These are phyloP conservation scores for Prosopocoilus inquinatus DNA, from an alignment of 2,888 invertebrate species.

Conservation along the genomic window DNA sequence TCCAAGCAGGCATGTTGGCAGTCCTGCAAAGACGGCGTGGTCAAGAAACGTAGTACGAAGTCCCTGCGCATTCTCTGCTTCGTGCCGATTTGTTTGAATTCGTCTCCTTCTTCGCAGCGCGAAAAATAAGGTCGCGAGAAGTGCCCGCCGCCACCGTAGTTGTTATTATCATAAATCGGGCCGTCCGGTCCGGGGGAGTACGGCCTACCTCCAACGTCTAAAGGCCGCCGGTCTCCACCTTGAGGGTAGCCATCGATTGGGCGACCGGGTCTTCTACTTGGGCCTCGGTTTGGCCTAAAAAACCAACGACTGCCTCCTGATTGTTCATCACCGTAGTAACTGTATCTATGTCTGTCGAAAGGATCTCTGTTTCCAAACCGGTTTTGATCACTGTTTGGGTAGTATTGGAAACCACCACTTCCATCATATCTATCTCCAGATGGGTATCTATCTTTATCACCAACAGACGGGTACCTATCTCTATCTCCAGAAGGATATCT, in stretches of 20 bases:
- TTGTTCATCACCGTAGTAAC: conserved; percentile 42
- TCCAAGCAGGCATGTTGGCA: conserved; percentile 85
- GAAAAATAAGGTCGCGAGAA: conserved; percentile 53
- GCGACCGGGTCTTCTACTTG: conserved; percentile 33
- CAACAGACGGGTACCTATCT: conserved; percentile 37
- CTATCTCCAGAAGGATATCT: conserved; percentile 34
- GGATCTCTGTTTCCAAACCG: conserved; percentile 30
- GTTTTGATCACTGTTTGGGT: conserved; percentile 25
- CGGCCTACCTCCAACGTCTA: conserved; percentile 29
- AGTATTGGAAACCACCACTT: conserved; percentile 42
- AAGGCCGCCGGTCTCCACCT: conserved; percentile 11
- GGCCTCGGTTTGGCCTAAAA: conserved; percentile 42
- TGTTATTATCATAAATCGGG: conserved; percentile 46
- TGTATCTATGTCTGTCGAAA: conserved; percentile 17
- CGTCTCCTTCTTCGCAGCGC: conserved; percentile 78
- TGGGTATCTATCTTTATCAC: conserved; percentile 41
- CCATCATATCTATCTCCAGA: conserved; percentile 48
- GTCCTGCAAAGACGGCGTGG: conserved; percentile 71
- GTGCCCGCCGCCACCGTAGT: conserved; percentile 42
- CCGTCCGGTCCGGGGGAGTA: conserved; percentile 48
- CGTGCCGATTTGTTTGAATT: conserved; percentile 77
- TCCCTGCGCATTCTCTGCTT: conserved; percentile 76
- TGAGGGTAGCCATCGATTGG: conserved; percentile 19
- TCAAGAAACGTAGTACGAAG: conserved; percentile 71
- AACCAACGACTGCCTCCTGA: conserved; percentile 45